These are phyloP conservation scores for Falco concolor DNA, from an alignment of 2,797 vertebrate species.

Conservation along the genomic window DNA sequence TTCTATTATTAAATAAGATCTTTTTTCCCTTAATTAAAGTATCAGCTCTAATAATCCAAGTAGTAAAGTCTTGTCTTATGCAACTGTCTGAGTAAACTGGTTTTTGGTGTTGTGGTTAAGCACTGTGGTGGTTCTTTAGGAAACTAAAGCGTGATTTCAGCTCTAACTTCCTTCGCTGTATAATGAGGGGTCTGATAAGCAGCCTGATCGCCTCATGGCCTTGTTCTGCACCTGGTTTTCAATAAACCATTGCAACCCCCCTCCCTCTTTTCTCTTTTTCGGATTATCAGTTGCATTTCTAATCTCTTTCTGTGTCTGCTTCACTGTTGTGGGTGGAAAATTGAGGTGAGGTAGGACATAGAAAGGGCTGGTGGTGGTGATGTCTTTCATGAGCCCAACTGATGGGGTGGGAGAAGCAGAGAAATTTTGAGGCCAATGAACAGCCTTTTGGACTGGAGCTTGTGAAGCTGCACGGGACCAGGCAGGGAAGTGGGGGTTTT, in stretches of 20 bases:
- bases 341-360: neutral
- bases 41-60: neutral
- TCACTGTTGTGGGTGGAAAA: rapidly evolving
- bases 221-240: neutral
- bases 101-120: neutral
- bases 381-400: neutral
- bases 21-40: neutral
- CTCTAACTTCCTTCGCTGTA: rapidly evolving
- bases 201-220: neutral
- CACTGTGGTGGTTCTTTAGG: neutral
- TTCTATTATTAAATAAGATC: neutral
- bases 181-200: rapidly evolving
- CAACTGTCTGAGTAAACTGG: neutral
- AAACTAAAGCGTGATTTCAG: neutral
- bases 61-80: neutral
- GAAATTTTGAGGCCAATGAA: neutral
- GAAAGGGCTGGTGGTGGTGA: neutral
- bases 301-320: neutral
- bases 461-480: rapidly evolving
- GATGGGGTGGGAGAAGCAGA: neutral
- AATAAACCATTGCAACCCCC: neutral
- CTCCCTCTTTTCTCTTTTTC: neutral
- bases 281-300: neutral
- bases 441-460: neutral
- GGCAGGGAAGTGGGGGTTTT: too few relatives aligned